Conservation (phyloP, 2,113 vertebrate genomes). For the Echinops telfairi region DNA sequence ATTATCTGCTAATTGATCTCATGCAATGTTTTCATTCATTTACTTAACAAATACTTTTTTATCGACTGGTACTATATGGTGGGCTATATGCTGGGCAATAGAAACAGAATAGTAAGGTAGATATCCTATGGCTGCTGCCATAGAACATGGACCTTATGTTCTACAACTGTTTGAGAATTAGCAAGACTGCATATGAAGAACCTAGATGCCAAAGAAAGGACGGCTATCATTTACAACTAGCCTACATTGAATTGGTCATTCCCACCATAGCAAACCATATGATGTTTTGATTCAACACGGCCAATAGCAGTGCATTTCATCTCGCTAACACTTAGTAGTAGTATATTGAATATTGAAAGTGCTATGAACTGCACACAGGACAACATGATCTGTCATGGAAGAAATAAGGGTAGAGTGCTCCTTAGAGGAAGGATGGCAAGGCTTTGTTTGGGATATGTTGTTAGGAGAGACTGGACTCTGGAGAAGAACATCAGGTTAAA, state of each 20-base stretch:
- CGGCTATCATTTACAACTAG: not conserved
- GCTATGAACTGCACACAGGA: too few relatives aligned
- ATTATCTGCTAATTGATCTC: not conserved
- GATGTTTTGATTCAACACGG: too few relatives aligned
- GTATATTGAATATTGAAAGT: too few relatives aligned
- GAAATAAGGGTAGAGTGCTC: too few relatives aligned
- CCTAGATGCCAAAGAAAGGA: not conserved
- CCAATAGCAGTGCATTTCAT: too few relatives aligned
- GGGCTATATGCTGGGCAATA: not conserved
- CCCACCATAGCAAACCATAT: too few relatives aligned
- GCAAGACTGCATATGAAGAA: not conserved
- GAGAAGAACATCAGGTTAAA: too few relatives aligned
- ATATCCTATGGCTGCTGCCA: not conserved
- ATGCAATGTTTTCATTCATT: not conserved
- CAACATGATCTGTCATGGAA: too few relatives aligned
- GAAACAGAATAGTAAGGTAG: not conserved
- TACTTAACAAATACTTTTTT: not conserved
- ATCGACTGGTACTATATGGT: not conserved
- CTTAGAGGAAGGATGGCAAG: too few relatives aligned
- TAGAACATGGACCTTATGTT: not conserved
- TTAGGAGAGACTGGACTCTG: too few relatives aligned
- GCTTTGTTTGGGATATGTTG: too few relatives aligned
- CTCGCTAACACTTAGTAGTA: too few relatives aligned
- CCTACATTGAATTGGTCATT: not conserved
- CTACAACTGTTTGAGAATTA: not conserved